Percentiles rank a stretch among this genome's conserved stretches.
These are phyloP conservation scores for Rhingia rostrata DNA, from an alignment of 2,888 invertebrate species.

Conservation along the genomic window DNA sequence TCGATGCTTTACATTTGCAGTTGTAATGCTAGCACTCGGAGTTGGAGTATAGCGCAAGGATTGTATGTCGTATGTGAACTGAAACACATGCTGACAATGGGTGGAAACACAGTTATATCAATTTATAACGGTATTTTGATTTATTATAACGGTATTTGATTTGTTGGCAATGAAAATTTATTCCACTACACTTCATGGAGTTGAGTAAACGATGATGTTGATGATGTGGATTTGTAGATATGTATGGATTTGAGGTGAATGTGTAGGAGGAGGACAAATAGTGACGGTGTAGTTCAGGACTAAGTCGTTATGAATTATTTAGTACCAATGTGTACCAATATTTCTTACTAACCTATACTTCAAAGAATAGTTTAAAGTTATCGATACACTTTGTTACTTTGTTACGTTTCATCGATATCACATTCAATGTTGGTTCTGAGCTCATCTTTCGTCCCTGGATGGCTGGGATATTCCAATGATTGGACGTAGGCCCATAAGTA, in stretches of 20 bases:
- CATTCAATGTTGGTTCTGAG: no score
- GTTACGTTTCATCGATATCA: no score
- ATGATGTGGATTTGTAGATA: background rate
- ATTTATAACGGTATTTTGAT: slow-evolving; percentile 13
- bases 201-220: background rate
- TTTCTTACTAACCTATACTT: background rate
- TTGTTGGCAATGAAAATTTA: background rate
- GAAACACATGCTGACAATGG: slow-evolving; percentile 13
- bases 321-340: background rate
- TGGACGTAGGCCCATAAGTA: no score
- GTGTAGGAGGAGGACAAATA: background rate
- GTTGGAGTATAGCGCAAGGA: background rate
- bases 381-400: no score
- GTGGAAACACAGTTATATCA: slow-evolving; percentile 12
- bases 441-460: no score
- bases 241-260: background rate
- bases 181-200: background rate
- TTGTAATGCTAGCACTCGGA: background rate
- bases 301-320: background rate
- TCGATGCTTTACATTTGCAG: slow-evolving; percentile 3
- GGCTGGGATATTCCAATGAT: no score
- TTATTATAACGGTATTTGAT: slow-evolving; percentile 5
- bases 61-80: background rate
- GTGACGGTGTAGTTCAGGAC: background rate
- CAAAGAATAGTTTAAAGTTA: no score